Percentiles rank a stretch among this genome's conserved stretches.
phyloP scores from a whole-genome alignment of 1,140 invertebrate genomes.

The Zaprionus vittiger region DNA sequence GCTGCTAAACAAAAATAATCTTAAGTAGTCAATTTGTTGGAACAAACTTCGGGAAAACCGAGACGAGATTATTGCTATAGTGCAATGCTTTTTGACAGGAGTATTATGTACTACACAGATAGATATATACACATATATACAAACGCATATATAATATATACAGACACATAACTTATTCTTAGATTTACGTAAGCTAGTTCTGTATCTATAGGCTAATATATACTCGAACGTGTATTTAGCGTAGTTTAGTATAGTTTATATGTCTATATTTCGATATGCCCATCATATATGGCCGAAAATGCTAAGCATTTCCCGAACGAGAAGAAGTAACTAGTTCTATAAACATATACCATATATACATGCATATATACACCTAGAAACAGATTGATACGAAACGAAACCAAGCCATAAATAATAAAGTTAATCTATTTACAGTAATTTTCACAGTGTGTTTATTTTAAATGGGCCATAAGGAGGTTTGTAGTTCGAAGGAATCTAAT shows the following conservation, averaged over 20 bases:
- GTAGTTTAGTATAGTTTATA: constrained; percentile 32
- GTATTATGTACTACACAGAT: constrained; percentile 66
- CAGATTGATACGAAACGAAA: constrained; percentile 47
- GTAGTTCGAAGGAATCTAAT: no score
- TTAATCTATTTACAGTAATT: constrained; percentile 56
- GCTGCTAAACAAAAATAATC: constrained; percentile 37
- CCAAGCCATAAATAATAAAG: constrained; percentile 70
- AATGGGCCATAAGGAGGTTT: no score
- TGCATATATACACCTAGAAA: constrained; percentile 30
- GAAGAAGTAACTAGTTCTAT: constrained; percentile 19
- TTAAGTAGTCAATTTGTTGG: constrained; percentile 80
- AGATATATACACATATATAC: constrained; percentile 14
- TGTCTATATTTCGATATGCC: constrained; percentile 41
- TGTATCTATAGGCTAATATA: constrained; percentile 17
- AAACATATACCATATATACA: constrained; percentile 12
- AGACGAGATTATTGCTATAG: constrained; percentile 22
- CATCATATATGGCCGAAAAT: constrained; percentile 49
- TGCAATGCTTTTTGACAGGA: constrained; percentile 43
- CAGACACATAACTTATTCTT: constrained; percentile 42
- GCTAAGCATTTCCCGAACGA: constrained; percentile 59
- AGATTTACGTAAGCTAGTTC: constrained; percentile 29
- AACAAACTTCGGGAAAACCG: constrained; percentile 1
- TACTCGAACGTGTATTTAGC: constrained; percentile 3
- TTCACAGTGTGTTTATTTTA: neutral
- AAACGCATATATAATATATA: constrained; percentile 17